phyloP scores from a whole-genome alignment of 2,888 invertebrate genomes.

The Eupelmus urozonus region DNA sequence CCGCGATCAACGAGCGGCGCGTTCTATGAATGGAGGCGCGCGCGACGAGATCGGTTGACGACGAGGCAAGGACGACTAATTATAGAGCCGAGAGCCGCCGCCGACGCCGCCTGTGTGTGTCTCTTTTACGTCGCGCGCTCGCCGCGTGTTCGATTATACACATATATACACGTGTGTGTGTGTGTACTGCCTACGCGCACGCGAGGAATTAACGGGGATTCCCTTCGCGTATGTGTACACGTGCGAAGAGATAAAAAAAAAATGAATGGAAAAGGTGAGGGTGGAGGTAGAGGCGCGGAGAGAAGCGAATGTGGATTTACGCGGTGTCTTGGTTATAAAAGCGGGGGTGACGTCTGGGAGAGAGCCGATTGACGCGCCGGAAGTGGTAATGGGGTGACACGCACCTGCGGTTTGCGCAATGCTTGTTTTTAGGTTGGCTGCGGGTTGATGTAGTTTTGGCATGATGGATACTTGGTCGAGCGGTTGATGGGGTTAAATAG shows the following conservation, averaged over 20 bases:
- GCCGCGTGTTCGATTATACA: background rate
- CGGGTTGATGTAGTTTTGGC: too few relatives aligned
- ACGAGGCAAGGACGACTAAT: constrained; percentile 74
- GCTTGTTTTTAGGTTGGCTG: too few relatives aligned
- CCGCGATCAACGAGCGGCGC: background rate
- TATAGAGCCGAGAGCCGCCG: constrained; percentile 67
- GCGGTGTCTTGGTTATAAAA: background rate
- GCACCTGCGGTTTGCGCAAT: too few relatives aligned
- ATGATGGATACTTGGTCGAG: too few relatives aligned
- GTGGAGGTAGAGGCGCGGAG: background rate
- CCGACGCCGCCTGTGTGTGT: background rate
- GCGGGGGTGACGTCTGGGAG: too few relatives aligned
- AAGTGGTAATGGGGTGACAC: too few relatives aligned
- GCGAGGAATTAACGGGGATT: constrained; percentile 21
- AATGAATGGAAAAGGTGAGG: background rate
- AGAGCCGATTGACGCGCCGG: too few relatives aligned
- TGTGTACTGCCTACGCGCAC: background rate
- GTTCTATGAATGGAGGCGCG: constrained; percentile 74
- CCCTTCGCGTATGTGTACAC: background rate
- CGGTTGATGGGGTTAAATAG: too few relatives aligned
- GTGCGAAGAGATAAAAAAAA: too few relatives aligned
- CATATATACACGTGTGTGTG: background rate
- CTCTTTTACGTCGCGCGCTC: background rate
- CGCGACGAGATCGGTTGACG: constrained; percentile 35
- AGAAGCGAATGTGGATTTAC: background rate